A percentile compares a stretch with the other conserved stretches of the same genome.
Evolutionary conservation across 2,888 invertebrate genomes (phyloP).

Genomic region (Stegana nigrithorax): DNA sequence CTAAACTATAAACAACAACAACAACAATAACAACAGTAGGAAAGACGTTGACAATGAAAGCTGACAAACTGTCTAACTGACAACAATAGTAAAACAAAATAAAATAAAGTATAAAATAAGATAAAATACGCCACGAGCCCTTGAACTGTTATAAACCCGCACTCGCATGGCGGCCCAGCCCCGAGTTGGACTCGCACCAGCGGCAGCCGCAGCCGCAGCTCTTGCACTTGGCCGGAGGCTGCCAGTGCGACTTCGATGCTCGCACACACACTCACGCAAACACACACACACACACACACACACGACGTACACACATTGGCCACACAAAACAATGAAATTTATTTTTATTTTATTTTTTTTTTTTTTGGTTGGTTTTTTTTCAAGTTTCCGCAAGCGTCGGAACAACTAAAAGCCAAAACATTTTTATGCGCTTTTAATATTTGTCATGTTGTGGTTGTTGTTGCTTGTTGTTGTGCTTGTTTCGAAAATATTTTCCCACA

Average conservation of each 20-base stretch:
- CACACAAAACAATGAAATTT: not conserved
- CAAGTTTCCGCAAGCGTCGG: not conserved
- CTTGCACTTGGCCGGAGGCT: too few species aligned
- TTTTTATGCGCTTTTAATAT: not conserved
- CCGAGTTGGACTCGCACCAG: too few species aligned
- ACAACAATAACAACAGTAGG: not conserved
- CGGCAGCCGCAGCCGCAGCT: too few species aligned
- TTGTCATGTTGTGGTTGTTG: too few species aligned
- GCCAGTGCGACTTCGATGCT: too few species aligned
- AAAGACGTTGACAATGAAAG: not conserved
- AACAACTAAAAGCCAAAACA: not conserved
- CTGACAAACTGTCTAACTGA: conserved; percentile 2
- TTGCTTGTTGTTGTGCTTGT: not conserved
- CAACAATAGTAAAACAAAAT: not conserved
- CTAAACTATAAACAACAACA: too few species aligned
- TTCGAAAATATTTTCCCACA: conserved; percentile 11
- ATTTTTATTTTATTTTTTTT: not conserved
- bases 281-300: not conserved
- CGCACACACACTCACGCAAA: too few species aligned
- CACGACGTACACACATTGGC: not conserved
- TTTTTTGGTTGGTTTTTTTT: too few species aligned
- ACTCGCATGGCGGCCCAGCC: not conserved
- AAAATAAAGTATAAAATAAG: not conserved
- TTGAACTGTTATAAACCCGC: not conserved
- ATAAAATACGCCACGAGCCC: not conserved